Conservation (phyloP, 2,888 invertebrate species). For the Steromphala cineraria region DNA sequence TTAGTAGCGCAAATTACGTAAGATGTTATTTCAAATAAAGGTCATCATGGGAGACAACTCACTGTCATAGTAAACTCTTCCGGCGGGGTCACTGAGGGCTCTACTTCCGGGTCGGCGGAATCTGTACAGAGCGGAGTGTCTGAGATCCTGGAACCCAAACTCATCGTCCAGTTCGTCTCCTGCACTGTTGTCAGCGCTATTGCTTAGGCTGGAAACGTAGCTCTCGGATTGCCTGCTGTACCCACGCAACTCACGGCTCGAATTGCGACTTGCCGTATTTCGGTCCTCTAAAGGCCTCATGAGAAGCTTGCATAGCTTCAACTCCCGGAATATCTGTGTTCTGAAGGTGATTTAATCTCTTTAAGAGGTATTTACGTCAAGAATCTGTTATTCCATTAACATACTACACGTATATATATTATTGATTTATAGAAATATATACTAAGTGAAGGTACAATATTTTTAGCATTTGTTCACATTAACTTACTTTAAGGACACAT, state of each 20-base stretch:
- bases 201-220: conserved; percentile 72
- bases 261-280: conserved; percentile 64
- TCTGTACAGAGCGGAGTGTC: conserved; percentile 63
- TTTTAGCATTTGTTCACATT: too few relatives aligned
- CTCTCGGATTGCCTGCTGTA: conserved; percentile 74
- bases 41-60: background rate
- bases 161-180: conserved; percentile 65
- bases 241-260: conserved; percentile 68
- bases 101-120: conserved; percentile 73
- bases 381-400: too few relatives aligned
- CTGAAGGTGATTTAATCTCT: too few relatives aligned
- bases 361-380: too few relatives aligned
- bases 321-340: conserved; percentile 72
- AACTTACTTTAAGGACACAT: too few relatives aligned
- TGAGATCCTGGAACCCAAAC: conserved; percentile 57
- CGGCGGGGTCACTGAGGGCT: conserved; percentile 71
- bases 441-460: too few relatives aligned
- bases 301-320: conserved; percentile 73
- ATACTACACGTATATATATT: too few relatives aligned
- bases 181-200: conserved; percentile 70
- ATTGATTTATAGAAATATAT: too few relatives aligned
- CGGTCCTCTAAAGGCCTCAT: conserved; percentile 72
- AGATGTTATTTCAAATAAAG: background rate
- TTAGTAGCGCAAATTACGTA: too few relatives aligned
- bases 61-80: conserved; percentile 45